Conservation (phyloP, 2,888 invertebrate species). For the Microctonus hyperodae region DNA sequence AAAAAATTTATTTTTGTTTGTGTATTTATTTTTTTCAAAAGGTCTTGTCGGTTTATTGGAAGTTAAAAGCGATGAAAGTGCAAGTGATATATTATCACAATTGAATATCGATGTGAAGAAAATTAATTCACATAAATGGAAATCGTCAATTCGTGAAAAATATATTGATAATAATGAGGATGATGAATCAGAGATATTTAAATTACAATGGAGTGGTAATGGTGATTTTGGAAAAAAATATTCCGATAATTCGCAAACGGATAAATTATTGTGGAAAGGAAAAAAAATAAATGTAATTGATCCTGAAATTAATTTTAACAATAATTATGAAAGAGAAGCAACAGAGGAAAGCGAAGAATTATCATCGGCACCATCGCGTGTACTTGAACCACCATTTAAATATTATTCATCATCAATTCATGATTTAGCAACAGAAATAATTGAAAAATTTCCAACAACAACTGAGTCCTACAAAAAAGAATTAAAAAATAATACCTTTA, state of each 20-base stretch:
- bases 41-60: slow-evolving; percentile 33
- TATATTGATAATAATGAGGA: not conserved
- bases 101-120: slow-evolving; percentile 10
- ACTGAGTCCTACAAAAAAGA: slow-evolving; percentile 17
- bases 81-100: slow-evolving; percentile 18
- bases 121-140: slow-evolving; percentile 11
- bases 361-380: slow-evolving; percentile 36
- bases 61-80: slow-evolving; percentile 30
- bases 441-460: slow-evolving; percentile 5
- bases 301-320: not conserved
- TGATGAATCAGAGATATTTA: not conserved
- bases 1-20: too few relatives aligned
- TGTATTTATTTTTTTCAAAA: slow-evolving; percentile 12
- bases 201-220: slow-evolving; percentile 13
- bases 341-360: not conserved
- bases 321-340: not conserved
- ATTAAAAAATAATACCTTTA: slow-evolving; percentile 26
- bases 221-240: slow-evolving; percentile 24
- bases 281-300: not conserved
- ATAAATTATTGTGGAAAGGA: not conserved
- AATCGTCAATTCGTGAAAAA: not conserved
- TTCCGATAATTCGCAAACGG: slow-evolving; percentile 9
- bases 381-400: slow-evolving; percentile 38
- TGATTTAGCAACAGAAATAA: slow-evolving; percentile 13
- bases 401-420: slow-evolving; percentile 25